These are phyloP conservation scores for Harpegnathos saltator DNA, from an alignment of 1,140 invertebrate genomes.

Conservation along the genomic window DNA sequence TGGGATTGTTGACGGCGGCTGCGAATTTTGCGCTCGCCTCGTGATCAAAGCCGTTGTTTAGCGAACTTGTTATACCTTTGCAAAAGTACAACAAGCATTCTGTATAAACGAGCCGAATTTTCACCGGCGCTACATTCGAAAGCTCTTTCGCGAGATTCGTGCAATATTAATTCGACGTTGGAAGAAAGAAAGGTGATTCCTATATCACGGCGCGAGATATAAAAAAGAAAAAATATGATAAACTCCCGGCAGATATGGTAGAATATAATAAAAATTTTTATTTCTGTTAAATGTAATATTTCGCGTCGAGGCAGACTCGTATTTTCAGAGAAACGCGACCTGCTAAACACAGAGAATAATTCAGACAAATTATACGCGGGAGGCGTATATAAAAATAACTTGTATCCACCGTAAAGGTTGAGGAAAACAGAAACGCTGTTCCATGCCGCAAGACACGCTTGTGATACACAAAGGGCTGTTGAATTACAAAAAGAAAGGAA, in stretches of 20 bases:
- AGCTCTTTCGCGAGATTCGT: background rate
- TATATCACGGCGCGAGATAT: background rate
- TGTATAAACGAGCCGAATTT: background rate
- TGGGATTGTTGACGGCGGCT: background rate
- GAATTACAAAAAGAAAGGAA: too few species aligned
- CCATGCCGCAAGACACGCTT: background rate
- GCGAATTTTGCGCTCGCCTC: background rate
- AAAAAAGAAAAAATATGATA: conserved; percentile 3
- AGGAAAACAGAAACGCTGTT: background rate
- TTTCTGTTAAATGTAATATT: background rate
- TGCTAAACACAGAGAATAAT: background rate
- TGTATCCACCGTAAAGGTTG: background rate
- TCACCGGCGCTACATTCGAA: background rate
- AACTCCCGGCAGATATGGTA: background rate
- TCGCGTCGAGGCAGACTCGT: background rate
- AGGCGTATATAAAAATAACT: background rate
- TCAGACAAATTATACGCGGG: background rate
- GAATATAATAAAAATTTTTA: background rate
- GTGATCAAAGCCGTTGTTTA: background rate
- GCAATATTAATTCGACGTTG: background rate
- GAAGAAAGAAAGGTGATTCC: background rate
- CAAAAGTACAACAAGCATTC: background rate
- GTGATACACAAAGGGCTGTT: too few species aligned
- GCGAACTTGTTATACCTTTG: background rate
- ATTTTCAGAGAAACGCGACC: background rate